These are phyloP conservation scores for Ophioderma brevispina DNA, from an alignment of 35 echinoderm and acorn worm genomes.

Conservation along the genomic window DNA sequence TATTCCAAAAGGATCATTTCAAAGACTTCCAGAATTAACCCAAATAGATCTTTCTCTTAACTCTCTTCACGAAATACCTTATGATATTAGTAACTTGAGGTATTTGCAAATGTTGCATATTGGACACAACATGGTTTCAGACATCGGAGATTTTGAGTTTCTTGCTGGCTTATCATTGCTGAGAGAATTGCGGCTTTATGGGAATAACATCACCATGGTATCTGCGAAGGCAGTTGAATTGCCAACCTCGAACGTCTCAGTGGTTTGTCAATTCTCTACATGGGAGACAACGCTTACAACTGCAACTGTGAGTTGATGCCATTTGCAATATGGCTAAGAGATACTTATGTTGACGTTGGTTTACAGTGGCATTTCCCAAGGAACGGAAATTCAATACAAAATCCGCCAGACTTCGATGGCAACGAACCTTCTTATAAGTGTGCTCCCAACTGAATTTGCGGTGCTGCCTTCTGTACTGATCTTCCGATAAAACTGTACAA, in stretches of 20 bases:
- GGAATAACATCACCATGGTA: not conserved
- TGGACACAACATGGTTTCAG: not conserved
- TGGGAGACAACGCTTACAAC: conserved; percentile 30
- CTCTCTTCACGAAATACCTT: not conserved
- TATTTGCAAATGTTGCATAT: not conserved
- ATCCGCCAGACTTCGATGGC: not conserved
- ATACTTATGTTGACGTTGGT: not conserved
- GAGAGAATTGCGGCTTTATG: not conserved
- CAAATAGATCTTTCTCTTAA: not conserved
- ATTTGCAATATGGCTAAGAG: not conserved
- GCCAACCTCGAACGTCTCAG: not conserved
- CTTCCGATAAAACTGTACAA: too few relatives aligned
- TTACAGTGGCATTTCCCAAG: not conserved
- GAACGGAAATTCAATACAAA: not conserved
- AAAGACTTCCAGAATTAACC: not conserved
- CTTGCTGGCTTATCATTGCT: not conserved
- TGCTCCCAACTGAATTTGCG: too few relatives aligned
- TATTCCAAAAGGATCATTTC: not conserved
- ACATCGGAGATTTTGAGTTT: not conserved
- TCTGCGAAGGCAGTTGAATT: not conserved
- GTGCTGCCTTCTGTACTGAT: too few relatives aligned
- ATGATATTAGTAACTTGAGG: not conserved
- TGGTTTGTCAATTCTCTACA: not conserved
- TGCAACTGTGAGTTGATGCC: conserved; percentile 18
- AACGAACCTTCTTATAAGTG: not conserved